phyloP scores from a whole-genome alignment of 1,140 invertebrate species.

The Formica exsecta region DNA sequence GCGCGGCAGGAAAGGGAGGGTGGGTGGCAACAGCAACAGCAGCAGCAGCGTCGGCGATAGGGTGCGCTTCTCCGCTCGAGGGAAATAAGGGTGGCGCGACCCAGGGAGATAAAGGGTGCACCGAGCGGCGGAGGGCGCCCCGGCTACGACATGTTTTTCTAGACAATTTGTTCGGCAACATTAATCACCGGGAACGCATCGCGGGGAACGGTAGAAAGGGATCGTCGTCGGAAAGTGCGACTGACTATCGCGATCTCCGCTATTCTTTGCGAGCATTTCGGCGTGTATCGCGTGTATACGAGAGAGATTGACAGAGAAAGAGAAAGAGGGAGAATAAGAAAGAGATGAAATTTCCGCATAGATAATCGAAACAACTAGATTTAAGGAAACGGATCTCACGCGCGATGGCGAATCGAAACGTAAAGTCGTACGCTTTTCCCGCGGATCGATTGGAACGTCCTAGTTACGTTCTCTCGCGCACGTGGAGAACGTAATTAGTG shows the following conservation, averaged over 20 bases:
- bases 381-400: background rate
- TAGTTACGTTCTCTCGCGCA: conserved; percentile 45
- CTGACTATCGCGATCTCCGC: conserved; percentile 53
- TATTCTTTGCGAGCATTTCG: conserved; percentile 45
- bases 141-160: conserved; percentile 87
- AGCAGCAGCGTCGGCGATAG: conserved; percentile 32
- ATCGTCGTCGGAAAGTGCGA: conserved; percentile 62
- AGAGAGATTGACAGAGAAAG: background rate
- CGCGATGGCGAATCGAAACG: background rate
- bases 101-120: conserved; percentile 86
- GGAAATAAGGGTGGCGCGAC: conserved; percentile 83
- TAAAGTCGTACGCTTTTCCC: background rate
- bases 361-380: conserved; percentile 14
- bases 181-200: conserved; percentile 85
- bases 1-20: conserved; percentile 64
- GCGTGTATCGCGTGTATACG: background rate
- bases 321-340: background rate
- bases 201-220: conserved; percentile 65
- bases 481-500: conserved; percentile 50
- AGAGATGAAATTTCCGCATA: conserved; percentile 7
- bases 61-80: conserved; percentile 71
- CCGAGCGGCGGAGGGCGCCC: conserved; percentile 74
- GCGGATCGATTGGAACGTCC: conserved; percentile 38
- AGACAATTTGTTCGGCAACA: conserved; percentile 88
- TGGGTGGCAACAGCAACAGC: background rate